A percentile compares a stretch with the other conserved stretches of the same genome.
These are phyloP conservation scores for Trachurus trachurus DNA, from an alignment of 2,797 vertebrate species.

Conservation along the genomic window DNA sequence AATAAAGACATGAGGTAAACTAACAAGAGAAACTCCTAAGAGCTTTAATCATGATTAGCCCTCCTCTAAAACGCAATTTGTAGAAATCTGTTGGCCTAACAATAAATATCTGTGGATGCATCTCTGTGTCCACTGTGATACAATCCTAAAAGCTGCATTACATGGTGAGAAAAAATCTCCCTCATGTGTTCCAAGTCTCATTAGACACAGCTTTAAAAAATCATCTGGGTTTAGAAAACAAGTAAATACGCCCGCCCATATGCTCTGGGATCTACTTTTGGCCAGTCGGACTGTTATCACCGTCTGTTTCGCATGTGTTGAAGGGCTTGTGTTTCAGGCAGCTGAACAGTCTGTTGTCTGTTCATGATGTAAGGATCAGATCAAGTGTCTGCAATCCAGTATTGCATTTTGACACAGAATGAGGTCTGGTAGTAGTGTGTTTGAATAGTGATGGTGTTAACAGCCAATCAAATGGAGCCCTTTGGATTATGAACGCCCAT, in stretches of 20 bases:
- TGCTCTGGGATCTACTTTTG: constrained; percentile 65
- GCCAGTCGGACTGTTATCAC: constrained; percentile 36
- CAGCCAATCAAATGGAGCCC: background rate
- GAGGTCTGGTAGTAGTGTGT: constrained; percentile 1
- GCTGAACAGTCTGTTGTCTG: constrained; percentile 47
- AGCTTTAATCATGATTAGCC: background rate
- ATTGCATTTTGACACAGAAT: background rate
- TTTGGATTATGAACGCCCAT: background rate
- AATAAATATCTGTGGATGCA: constrained; percentile 8
- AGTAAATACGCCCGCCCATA: constrained; percentile 54
- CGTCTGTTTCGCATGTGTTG: constrained; percentile 54
- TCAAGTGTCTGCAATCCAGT: constrained; percentile 28
- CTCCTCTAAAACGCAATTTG: constrained; percentile 21
- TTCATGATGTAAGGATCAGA: constrained; percentile 8
- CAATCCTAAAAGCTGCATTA: constrained; percentile 20
- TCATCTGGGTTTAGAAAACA: constrained; percentile 42
- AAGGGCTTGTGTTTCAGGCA: constrained; percentile 22
- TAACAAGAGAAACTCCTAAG: background rate
- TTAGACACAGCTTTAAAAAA: constrained; percentile 48
- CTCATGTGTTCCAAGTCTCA: constrained; percentile 45
- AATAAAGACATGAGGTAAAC: background rate
- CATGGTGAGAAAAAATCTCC: background rate
- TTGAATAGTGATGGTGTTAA: constrained; percentile 3
- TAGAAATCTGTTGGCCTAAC: constrained; percentile 21
- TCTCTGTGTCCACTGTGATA: constrained; percentile 6